These are phyloP conservation scores for Orthosia gothica DNA, from an alignment of 2,888 invertebrate genomes.

Conservation along the genomic window DNA sequence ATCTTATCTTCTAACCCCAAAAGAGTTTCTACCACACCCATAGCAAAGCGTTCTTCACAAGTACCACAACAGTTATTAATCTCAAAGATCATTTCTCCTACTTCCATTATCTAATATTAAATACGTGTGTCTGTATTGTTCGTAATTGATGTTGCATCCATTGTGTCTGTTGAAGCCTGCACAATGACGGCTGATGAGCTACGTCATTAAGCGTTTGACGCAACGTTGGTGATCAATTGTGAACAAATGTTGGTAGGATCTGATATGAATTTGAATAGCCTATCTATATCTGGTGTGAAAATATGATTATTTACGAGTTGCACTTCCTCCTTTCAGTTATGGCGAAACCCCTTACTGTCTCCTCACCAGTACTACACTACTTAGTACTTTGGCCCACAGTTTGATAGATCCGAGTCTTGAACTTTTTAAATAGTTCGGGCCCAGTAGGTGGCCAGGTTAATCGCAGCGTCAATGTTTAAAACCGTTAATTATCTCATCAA, in stretches of 20 bases:
- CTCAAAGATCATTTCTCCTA: conserved; percentile 44
- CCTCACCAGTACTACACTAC: too few relatives aligned
- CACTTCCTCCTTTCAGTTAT: too few relatives aligned
- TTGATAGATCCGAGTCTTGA: neutral
- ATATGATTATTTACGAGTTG: neutral
- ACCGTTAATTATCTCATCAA: neutral
- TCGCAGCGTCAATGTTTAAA: too few relatives aligned
- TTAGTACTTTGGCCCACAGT: too few relatives aligned
- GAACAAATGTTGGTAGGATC: conserved; percentile 32
- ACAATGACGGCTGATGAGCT: conserved; percentile 61
- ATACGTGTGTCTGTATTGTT: conserved; percentile 51
- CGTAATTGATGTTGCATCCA: conserved; percentile 59
- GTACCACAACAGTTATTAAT: conserved; percentile 47
- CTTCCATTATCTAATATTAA: conserved; percentile 59
- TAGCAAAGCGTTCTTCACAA: neutral
- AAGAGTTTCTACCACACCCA: neutral
- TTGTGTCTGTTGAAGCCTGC: conserved; percentile 57
- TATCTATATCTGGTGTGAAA: neutral
- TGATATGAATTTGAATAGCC: conserved; percentile 32
- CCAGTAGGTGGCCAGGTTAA: too few relatives aligned
- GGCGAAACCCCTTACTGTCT: too few relatives aligned
- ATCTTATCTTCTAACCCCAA: neutral
- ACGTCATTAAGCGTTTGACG: conserved; percentile 48
- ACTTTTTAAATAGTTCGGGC: neutral
- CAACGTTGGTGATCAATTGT: conserved; percentile 54